Conservation (phyloP, 2,888 invertebrate species). For the Caenorhabditis macrosperma region DNA sequence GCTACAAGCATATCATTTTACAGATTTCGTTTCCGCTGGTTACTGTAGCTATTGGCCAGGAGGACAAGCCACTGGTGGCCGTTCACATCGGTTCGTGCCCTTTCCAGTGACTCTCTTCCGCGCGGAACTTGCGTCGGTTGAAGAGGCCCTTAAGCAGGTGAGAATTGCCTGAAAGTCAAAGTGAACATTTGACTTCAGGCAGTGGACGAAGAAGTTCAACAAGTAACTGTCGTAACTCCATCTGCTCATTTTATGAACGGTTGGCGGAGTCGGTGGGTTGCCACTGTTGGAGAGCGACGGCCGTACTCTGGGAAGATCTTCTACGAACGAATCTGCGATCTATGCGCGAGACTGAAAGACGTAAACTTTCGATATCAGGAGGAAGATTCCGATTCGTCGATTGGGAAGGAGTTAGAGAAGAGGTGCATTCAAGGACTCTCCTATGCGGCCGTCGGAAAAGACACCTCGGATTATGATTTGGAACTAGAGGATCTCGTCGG, state of each 20-base stretch:
- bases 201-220: slow-evolving; percentile 18
- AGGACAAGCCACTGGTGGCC: slow-evolving; percentile 36
- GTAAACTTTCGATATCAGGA: slow-evolving; percentile 29
- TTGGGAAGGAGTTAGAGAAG: slow-evolving; percentile 39
- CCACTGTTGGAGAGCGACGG: slow-evolving; percentile 1
- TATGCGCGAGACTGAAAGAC: slow-evolving; percentile 20
- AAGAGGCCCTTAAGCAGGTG: slow-evolving; percentile 62
- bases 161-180: neutral
- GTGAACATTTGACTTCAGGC: slow-evolving; percentile 8
- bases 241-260: slow-evolving; percentile 42
- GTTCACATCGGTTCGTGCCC: slow-evolving; percentile 48
- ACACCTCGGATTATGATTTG: slow-evolving; percentile 42
- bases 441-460: slow-evolving; percentile 37
- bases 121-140: slow-evolving; percentile 67
- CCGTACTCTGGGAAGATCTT: neutral
- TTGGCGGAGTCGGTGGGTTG: slow-evolving; percentile 40
- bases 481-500: slow-evolving; percentile 22
- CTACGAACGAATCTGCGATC: slow-evolving; percentile 43
- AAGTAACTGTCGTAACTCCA: slow-evolving; percentile 13
- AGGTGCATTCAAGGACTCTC: slow-evolving; percentile 42
- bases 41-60: slow-evolving; percentile 56
- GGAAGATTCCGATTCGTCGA: neutral
- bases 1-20: neutral
- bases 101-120: slow-evolving; percentile 67
- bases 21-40: slow-evolving; percentile 48